Percentiles rank a stretch among this genome's conserved stretches.
phyloP scores from a whole-genome alignment of 2,888 invertebrate species.

The Brachylomia viminalis region DNA sequence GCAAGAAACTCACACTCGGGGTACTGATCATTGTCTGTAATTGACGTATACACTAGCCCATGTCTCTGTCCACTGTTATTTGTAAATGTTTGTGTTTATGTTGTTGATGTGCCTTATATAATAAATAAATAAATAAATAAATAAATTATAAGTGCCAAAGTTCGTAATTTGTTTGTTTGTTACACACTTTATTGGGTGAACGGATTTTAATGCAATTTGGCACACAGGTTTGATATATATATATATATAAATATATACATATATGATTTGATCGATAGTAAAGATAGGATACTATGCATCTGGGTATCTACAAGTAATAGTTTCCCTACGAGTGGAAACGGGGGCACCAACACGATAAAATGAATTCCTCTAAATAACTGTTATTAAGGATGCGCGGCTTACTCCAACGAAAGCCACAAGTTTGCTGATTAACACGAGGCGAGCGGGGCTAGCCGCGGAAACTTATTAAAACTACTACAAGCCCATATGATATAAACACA shows the following conservation, averaged over 20 bases:
- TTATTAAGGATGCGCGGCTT: slow-evolving; percentile 29
- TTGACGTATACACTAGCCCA: too few species aligned
- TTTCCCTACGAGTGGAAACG: not conserved
- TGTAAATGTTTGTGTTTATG: too few species aligned
- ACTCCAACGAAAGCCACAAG: slow-evolving; percentile 40
- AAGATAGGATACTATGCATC: not conserved
- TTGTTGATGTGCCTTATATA: too few species aligned
- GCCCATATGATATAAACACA: slow-evolving; percentile 34
- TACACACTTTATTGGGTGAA: not conserved
- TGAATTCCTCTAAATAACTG: slow-evolving; percentile 12
- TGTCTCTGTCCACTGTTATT: too few species aligned
- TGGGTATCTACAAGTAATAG: not conserved
- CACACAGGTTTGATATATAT: too few species aligned
- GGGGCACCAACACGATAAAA: not conserved
- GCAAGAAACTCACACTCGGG: too few species aligned
- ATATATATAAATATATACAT: too few species aligned
- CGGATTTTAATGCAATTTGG: not conserved
- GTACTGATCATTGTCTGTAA: too few species aligned
- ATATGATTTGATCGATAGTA: not conserved
- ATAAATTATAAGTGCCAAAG: not conserved
- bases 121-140: too few species aligned
- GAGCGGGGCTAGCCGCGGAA: slow-evolving; percentile 29
- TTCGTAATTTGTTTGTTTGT: not conserved
- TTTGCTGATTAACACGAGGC: slow-evolving; percentile 55
- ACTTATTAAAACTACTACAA: slow-evolving; percentile 57